Conservation (phyloP, 2,797 vertebrate genomes). For the Sebastes elongatus region DNA sequence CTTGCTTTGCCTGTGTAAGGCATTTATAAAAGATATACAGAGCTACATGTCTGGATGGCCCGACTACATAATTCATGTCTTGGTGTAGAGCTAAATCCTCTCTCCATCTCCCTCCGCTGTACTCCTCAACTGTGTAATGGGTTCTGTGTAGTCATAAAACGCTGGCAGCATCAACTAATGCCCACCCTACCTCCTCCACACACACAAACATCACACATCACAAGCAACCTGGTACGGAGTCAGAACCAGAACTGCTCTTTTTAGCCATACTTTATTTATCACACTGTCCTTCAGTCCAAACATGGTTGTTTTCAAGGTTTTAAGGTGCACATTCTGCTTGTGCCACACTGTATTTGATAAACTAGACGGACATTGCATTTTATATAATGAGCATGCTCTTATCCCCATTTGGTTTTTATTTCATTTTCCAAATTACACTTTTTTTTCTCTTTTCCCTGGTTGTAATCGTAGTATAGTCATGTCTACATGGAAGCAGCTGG, state of each 20-base stretch:
- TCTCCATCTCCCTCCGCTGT: constrained; percentile 9
- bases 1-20: constrained; percentile 55
- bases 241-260: constrained; percentile 39
- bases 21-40: constrained; percentile 74
- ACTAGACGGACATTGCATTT: not conserved
- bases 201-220: not conserved
- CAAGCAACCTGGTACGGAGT: not conserved
- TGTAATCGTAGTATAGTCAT: not conserved
- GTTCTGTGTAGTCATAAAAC: constrained; percentile 53
- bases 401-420: not conserved
- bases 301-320: constrained; percentile 13
- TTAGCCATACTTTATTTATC: constrained; percentile 61
- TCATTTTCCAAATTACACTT: not conserved
- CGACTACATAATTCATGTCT: constrained; percentile 74
- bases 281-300: constrained; percentile 21
- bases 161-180: constrained; percentile 39
- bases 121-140: constrained; percentile 55
- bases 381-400: not conserved
- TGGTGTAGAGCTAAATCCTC: constrained; percentile 62
- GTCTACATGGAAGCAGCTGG: not conserved
- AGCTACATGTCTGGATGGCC: constrained; percentile 65
- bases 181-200: not conserved
- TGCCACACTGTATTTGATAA: not conserved
- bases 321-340: not conserved
- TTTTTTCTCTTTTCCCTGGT: not conserved